Evolutionary conservation across 2,797 vertebrate species (phyloP).

Genomic region (Poeciliopsis infans): DNA sequence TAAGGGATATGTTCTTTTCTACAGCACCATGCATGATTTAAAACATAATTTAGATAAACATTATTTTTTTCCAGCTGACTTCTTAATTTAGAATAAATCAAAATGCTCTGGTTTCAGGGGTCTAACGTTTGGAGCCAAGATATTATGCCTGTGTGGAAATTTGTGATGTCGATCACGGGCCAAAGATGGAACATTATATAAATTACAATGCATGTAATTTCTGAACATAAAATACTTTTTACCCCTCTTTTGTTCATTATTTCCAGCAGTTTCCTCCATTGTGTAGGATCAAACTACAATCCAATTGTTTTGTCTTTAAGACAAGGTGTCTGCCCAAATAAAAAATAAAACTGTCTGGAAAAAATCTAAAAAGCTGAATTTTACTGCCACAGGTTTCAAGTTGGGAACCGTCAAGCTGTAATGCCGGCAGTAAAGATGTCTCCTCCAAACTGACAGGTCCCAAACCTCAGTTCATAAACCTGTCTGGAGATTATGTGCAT

Average conservation of each 20-base stretch:
- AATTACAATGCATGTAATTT: conserved; percentile 56
- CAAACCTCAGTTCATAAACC: conserved; percentile 81
- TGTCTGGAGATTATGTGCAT: conserved; percentile 76
- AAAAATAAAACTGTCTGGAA: conserved; percentile 11
- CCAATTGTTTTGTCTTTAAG: conserved; percentile 27
- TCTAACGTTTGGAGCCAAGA: conserved; percentile 35
- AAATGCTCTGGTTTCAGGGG: conserved; percentile 35
- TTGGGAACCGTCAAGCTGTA: conserved; percentile 60
- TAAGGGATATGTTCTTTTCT: neutral
- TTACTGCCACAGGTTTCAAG: conserved; percentile 52
- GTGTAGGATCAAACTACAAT: conserved; percentile 17
- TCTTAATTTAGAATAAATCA: conserved; percentile 39
- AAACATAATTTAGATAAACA: neutral
- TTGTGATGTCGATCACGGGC: conserved; percentile 40
- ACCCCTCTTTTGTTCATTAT: conserved; percentile 35
- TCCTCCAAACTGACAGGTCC: conserved; percentile 75
- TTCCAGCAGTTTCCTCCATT: conserved; percentile 17
- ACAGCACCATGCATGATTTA: neutral
- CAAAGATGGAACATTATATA: conserved; percentile 55
- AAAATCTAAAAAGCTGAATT: conserved; percentile 18
- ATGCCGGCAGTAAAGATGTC: conserved; percentile 79
- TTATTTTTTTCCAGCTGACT: conserved; percentile 5
- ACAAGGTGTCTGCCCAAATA: conserved; percentile 4
- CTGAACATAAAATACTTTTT: conserved; percentile 42
- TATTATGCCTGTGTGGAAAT: conserved; percentile 47